Base-by-base conservation (phyloP, 2,888 invertebrate species). In the Argynnis bischoffii region DNA sequence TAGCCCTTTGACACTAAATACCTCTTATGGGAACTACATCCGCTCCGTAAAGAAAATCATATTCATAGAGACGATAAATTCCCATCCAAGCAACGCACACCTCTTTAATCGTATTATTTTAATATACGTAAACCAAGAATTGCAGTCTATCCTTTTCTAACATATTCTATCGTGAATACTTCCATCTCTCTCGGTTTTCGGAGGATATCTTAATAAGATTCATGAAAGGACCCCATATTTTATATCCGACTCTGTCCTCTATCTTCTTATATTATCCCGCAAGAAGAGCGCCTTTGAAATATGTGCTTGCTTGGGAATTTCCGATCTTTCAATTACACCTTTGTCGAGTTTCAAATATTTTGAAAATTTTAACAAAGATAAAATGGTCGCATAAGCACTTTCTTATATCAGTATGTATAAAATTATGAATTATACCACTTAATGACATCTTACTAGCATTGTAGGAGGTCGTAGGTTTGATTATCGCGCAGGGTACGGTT, bases 151-250 rank as follows among this genome's bases (percentile, higher is more conserved):
- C 84, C 77, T 76, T 53, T 75, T 85, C 79, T n/a, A 70, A 47
- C 78, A 35, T 47, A 0, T 2, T 66, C 69, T 72, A 75, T 54
- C 5, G 14, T 15, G 56, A 71, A 79, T 85, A 77, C 78, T 79
- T 79, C 73, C 76, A 70, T 90, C 91, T 76, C 85, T 74, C 75
- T 92, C 91, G 70, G 87, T 94, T 94, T 94, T 94, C 88, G 93
- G 90, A 93, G 94, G 95, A 95, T 95, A 95, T 95, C 95, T 95
- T 95, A 95, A 95, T 95, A 95, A 95, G 95, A 95, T 95, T 95
- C 95, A 95, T 95, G 95, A 95, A 95, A 95, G 95, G 95, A 94
- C 94, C 94, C 95, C 95, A 95, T 95, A 95, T 95, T 95, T 95
- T 95, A 95, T 95, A 94, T 94, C 94, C 93, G 93, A 93, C 90